Conservation (phyloP, 2,113 vertebrate genomes). For the Bubo scandiacus region DNA sequence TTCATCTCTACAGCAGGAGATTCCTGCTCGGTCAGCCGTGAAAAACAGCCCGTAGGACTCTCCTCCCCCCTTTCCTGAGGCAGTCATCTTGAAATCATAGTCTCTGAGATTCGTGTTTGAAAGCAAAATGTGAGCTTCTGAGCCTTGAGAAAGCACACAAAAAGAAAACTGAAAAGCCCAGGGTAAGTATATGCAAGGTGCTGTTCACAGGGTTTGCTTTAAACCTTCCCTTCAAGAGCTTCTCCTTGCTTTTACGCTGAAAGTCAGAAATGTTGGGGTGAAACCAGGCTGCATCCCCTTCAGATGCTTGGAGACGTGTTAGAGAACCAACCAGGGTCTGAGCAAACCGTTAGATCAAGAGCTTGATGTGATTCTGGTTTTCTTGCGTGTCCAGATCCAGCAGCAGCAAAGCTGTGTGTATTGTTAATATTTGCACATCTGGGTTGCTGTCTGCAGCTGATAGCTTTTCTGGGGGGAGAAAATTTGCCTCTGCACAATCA, state of each 20-base stretch:
- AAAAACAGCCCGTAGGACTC: neutral
- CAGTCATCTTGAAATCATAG: neutral
- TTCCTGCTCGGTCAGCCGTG: conserved; percentile 14
- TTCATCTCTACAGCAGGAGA: neutral
- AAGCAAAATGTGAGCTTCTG: neutral
- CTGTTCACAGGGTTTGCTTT: neutral
- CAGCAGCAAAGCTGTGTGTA: neutral
- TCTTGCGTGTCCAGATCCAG: neutral
- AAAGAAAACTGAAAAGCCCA: neutral
- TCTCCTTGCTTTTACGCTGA: neutral
- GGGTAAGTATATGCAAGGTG: neutral
- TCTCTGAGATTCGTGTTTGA: neutral
- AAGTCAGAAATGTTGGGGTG: neutral
- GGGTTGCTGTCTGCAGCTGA: neutral
- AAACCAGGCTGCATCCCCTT: neutral
- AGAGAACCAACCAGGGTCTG: neutral
- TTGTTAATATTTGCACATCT: neutral
- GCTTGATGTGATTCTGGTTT: neutral
- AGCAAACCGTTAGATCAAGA: neutral
- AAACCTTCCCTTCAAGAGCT: neutral
- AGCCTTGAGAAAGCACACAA: neutral
- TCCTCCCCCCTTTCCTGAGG: neutral
- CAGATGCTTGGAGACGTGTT: neutral
- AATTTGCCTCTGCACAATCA: neutral
- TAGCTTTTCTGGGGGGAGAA: neutral